Evolutionary conservation across 2,888 invertebrate species (phyloP), one percentile per base, ranked within the genome.

Genomic region (Drosophila kambysellisi): DNA sequence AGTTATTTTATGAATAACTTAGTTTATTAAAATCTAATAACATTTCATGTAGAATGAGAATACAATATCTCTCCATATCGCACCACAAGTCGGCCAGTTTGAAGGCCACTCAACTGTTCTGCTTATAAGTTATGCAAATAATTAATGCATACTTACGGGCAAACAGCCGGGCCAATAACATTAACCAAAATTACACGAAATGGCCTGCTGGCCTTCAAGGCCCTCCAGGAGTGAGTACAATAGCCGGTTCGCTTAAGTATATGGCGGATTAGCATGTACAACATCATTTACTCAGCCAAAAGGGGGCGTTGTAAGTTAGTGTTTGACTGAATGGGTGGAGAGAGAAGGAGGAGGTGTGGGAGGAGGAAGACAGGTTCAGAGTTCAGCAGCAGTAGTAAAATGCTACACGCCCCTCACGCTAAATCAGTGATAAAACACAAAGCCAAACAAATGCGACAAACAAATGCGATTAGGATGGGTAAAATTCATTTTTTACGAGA

Each of bases 51-150:
- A 6, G n/a, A 32, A 57, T 32, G n/a, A 9, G 20, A 57, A 41
- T 32, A 57, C 15, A 57, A 57, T 57, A 15, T 41, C 41, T 30
- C 9, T 32, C 5, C 20, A 25, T 25, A 15, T 20, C 12, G 15
- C 57, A 57, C 20, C 57, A 20, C 9, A 6, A 20, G 32, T 15
- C 25, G 12, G 30, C 8, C 7, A n/a, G 51, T 51, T 11, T 30
- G 46, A 46, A 25, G 4, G 39, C 8, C 35, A 35, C 11, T 6
- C 37, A 39, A 39, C 8, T 30, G 39, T 43, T 57, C 15, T 39
- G 46, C 33, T 80, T 66, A 79, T 82, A 72, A 76, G 74, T 84
- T 85, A 85, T 85, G 89, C 88, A 87, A 85, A 85, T 89, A 89
- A 89, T 87, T 87, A 82, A 73, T 87, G 75, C 68, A 41, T 70